Evolutionary conservation across 2,113 vertebrate species (phyloP).

Genomic region (Ophiodon elongatus): DNA sequence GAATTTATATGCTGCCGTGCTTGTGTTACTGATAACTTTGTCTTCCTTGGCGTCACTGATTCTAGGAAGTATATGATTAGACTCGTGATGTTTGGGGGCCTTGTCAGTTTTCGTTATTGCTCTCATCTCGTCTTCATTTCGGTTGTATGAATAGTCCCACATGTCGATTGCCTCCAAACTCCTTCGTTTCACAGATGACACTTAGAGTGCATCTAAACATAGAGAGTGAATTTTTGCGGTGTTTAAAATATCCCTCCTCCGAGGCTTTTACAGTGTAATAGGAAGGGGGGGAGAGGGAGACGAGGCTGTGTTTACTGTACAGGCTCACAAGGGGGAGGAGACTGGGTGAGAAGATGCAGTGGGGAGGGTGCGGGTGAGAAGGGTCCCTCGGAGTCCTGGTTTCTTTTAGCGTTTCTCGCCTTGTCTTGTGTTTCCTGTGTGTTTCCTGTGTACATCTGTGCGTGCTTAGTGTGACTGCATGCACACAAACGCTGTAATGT

Average conservation of each 20-base stretch:
- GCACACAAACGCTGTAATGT: neutral
- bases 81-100: slow-evolving; percentile 66
- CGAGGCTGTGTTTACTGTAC: slow-evolving; percentile 53
- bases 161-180: slow-evolving; percentile 31
- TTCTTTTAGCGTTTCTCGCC: slow-evolving; percentile 12
- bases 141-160: slow-evolving; percentile 53
- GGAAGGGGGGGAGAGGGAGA: neutral
- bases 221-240: slow-evolving; percentile 58
- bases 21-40: slow-evolving; percentile 64
- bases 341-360: slow-evolving; percentile 21
- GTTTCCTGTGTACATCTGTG: slow-evolving; percentile 28
- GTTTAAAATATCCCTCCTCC: slow-evolving; percentile 44
- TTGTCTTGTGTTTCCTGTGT: neutral
- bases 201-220: slow-evolving; percentile 60
- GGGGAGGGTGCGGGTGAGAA: slow-evolving; percentile 4
- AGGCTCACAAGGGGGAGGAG: slow-evolving; percentile 18
- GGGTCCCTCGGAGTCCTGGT: slow-evolving; percentile 10
- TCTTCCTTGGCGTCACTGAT: slow-evolving; percentile 62
- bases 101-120: slow-evolving; percentile 71
- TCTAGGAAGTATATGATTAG: slow-evolving; percentile 71
- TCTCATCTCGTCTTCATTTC: slow-evolving; percentile 74
- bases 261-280: slow-evolving; percentile 21
- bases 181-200: slow-evolving; percentile 51
- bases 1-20: slow-evolving; percentile 33
- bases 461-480: slow-evolving; percentile 1